Evolutionary conservation across 2,888 invertebrate species (phyloP), one percentile per base, ranked within the genome.

Genomic region (Criorhina ranunculi): DNA sequence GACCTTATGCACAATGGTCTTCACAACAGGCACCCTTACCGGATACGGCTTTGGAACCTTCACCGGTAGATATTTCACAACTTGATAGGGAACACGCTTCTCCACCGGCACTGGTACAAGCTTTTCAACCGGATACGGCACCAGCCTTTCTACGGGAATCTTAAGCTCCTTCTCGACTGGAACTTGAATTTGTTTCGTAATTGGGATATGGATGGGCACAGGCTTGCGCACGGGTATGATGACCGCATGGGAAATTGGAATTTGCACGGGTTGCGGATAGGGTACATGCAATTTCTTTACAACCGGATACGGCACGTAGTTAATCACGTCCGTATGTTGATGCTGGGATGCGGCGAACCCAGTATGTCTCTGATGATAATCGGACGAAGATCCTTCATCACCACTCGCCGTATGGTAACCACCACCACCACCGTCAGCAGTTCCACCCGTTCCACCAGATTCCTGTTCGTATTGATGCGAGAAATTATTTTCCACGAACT

Each of bases 41-140:
- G 96, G 96, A 90, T 95, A 96, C 0, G 96, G 96, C 87, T 95
- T 95, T 33, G 96, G 95, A 35, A 96, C 94, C 87, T 95, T 95
- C 2, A 96, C 95, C 76, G 95, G 95, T 8, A 96, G 94, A 70
- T 96, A 96, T 88, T 95, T 95, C 88, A 96, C 94, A 6, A 96
- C 94, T 73, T 94, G 94, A 87, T 94, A 93, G 0, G 95, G 96
- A 0, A 95, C 94, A 87, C 95, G 95, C 88, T 95, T 96, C 88
- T 95, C 94, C 0, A 96, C 95, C 0, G 96, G 95, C 89, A 95
- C 94, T 0, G 96, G 96, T 0, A 94, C 92, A 73, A 93, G 93
- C 88, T 95, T 95, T 29, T 96, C 95, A 0, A 96, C 94, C 7
- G 95, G 95, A 88, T 95, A 94, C 0, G 95, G 95, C 0, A 96